Percentiles rank a stretch among this genome's conserved stretches.
phyloP scores from a whole-genome alignment of 23 tunicate species.

The Styela clava region DNA sequence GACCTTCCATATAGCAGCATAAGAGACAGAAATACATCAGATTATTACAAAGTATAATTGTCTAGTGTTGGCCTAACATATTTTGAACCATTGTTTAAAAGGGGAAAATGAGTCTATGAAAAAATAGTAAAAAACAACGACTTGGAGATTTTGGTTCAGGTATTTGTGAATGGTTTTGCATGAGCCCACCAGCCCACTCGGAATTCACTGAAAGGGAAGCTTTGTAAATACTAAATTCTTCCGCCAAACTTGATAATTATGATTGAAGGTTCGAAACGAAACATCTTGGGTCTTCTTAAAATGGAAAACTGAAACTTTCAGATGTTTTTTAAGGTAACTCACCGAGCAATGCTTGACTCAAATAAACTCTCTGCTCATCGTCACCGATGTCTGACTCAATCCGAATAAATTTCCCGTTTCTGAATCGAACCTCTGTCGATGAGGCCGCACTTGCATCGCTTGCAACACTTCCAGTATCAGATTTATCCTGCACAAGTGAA shows the following conservation, averaged over 20 bases:
- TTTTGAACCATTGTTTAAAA: too few species aligned
- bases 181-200: too few species aligned
- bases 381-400: conserved; percentile 88
- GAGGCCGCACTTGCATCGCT: conserved; percentile 23
- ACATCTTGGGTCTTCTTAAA: too few species aligned
- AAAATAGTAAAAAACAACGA: too few species aligned
- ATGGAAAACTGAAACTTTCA: too few species aligned
- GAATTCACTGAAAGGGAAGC: too few species aligned
- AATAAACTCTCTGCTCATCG: conserved; percentile 93
- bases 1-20: conserved; percentile 37
- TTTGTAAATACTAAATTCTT: too few species aligned
- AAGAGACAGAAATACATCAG: conserved; percentile 2
- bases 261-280: too few species aligned
- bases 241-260: too few species aligned
- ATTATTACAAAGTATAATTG: background rate
- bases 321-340: conserved; percentile 13
- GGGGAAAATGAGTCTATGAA: too few species aligned
- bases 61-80: background rate
- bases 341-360: conserved; percentile 91
- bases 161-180: too few species aligned
- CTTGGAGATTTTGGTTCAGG: too few species aligned
- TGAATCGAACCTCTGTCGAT: conserved; percentile 45
- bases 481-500: conserved; percentile 16
- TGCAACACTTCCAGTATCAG: conserved; percentile 42
- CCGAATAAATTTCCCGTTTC: conserved; percentile 75